Evolutionary conservation across 1,140 invertebrate genomes (phyloP), one percentile per base, ranked within the genome.

Genomic region (Whitmania pigra): DNA sequence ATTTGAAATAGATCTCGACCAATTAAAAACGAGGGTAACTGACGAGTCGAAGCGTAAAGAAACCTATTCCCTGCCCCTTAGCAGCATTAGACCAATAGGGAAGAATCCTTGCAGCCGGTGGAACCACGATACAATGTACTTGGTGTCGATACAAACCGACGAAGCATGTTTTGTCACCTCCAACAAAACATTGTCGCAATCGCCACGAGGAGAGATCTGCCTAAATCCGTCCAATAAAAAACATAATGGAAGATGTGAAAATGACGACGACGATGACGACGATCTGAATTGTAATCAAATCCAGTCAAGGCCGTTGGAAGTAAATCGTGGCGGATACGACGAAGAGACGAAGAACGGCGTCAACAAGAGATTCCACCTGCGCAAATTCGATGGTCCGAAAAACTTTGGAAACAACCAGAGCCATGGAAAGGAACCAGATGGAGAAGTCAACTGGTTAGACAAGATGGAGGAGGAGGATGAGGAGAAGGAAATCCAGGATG

Each of bases 1-100:
- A 29, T 74, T 53, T 29, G 73, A 74, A 63, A 74, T 74, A 27
- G 70, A 74, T 53, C 60, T 71, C 53, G 53, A 68, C 63, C 55
- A 72, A 43, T 36, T 74, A 22, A 72, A 13, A 53, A 25, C 73
- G 0, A 60, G 67, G 69, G 55, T 9, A 9, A 7, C 67, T 17
- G 9, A 49, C 43, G 7, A 0, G 3, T 40, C n/a, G 17, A 25
- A 25, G 15, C 40, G 53, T 4, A 53, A 22, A 17, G 69, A 43
- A 20, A 63, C 31, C 31, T 71, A 54, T 67, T 31, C 69, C 3
- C n/a, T 73, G n/a, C 69, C 73, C 20, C 36, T 31, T 1, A 20
- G 54, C 43, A 49, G 53, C 36, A 49, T 73, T 5, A 55, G 63
- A 55, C 40, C 40, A 22, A 20, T 71, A 20, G 67, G 69, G 53